Base-by-base conservation (phyloP, 1,140 invertebrate species). In the Drosophila takahashii region DNA sequence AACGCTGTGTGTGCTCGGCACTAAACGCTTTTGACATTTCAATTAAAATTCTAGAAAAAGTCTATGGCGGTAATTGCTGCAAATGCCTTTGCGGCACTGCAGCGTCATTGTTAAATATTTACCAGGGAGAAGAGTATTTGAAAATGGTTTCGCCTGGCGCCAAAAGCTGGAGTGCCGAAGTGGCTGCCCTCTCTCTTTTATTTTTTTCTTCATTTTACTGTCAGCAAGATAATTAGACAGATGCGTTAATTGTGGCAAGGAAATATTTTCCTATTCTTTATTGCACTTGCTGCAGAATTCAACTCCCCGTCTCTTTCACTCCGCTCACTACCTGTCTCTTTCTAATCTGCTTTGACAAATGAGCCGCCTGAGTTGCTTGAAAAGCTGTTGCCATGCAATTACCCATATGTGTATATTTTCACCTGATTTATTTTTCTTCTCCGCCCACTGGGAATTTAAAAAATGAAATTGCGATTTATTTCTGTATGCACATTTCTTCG, bases 1-100 rank as follows among this genome's bases (percentile, higher is more conserved):
- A 47, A 59, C 16, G 58, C 60, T 73, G 53, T 76, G 53, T 77
- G 67, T 61, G 81, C 77, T 84, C 80, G 77, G 84, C 79, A 84
- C 85, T 87, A 87, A 87, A 87, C 79, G 84, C 84, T 87, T 87
- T 90, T 87, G 84, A 87, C 84, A 87, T 87, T 87, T 87, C 79
- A 87, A 87, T 87, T 87, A 87, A 87, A 87, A 87, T 87, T 84
- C 83, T 89, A 69, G 76, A 79, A 67, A 79, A 77, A 83, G 84
- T 86, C 79, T 83, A 57, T 57, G 51, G 39, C 72, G 77, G 65
- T 85, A 84, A 85, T 84, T 85, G 81, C 67, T 74, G 61, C 29
- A 59, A 59, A 83, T 67, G 58, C 54, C 53, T 58, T 37, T 34
- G 41, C 64, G 26, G 51, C 65, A 32, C 56, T 69, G 42, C 72